Evolutionary conservation across 2,113 vertebrate genomes (phyloP), one percentile per base, ranked within the genome.

Genomic region (Carollia perspicillata): DNA sequence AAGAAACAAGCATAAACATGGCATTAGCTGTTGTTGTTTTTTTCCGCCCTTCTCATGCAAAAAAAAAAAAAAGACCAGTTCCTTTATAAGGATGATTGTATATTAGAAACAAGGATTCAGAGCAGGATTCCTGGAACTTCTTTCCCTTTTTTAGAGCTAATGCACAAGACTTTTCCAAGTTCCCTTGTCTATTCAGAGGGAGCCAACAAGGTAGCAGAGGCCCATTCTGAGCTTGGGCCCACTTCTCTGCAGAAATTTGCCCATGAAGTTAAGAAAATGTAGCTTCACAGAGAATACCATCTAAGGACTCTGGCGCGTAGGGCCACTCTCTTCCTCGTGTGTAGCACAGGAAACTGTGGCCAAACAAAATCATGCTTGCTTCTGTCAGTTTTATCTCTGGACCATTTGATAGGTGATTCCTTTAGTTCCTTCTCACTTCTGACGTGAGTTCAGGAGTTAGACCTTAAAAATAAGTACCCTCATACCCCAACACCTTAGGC

Each of bases 331-430:
- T 75, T 89, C 58, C 44, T 66, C 17, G 18, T 66, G 22, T 51
- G 35, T 30, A 53, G 77, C 33, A 47, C 30, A 96, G 96, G 84
- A 93, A 93, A 90, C 14, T 71, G 75, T 47, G 60, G 47, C 84
- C 95, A 93, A 55, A 84, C 66, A 88, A 80, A 94, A 89, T 77
- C 47, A 60, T 47, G 35, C 80, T 86, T 83, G 16, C 20, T 68
- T 90, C 44, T 35, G 40, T 86, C 49, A 81, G 3, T 80, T 90
- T 84, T 93, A n/a, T 58, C 69, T 78, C 89, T 84, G 51, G 37
- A 51, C 53, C 40, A 74, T 49, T 94, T 72, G 47, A 75, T 35
- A 53, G 78, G 20, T 42, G 17, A 71, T 69, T 90, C 40, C 55
- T 92, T 92, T 69, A 51, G 51, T 84, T 80, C 37, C 68, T 17